phyloP scores from a whole-genome alignment of 2,113 vertebrate genomes.

The Brachyhypopomus gauderio region DNA sequence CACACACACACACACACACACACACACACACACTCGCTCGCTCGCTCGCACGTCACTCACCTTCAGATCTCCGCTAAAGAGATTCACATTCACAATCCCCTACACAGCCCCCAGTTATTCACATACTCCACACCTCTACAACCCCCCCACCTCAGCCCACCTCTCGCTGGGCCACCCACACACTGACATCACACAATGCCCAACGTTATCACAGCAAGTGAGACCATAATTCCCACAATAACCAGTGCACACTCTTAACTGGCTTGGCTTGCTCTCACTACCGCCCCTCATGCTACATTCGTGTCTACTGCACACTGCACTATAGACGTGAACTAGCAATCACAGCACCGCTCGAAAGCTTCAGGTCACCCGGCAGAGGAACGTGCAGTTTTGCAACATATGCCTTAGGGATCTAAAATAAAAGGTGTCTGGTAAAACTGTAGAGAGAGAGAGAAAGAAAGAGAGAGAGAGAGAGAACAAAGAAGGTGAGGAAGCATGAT shows the following conservation, averaged over 20 bases:
- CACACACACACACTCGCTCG: no score
- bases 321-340: slow-evolving; percentile 10
- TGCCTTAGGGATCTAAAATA: background rate
- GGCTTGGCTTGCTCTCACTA: background rate
- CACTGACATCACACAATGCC: slow-evolving; percentile 12
- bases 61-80: slow-evolving; percentile 49
- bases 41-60: slow-evolving; percentile 45
- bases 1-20: no score
- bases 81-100: slow-evolving; percentile 37
- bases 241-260: background rate
- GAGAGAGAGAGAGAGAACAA: background rate
- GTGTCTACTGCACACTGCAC: background rate
- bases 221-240: background rate
- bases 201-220: slow-evolving; percentile 4
- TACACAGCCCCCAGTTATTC: slow-evolving; percentile 12
- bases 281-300: background rate
- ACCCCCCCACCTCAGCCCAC: slow-evolving; percentile 1
- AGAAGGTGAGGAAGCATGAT: background rate
- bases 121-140: slow-evolving; percentile 4
- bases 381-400: background rate
- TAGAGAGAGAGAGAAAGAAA: background rate
- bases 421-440: no score
- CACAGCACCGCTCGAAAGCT: background rate
- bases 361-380: slow-evolving; percentile 4
- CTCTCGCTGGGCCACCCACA: background rate